phyloP scores from a whole-genome alignment of 2,797 vertebrate species.

The Acanthurus tractus region DNA sequence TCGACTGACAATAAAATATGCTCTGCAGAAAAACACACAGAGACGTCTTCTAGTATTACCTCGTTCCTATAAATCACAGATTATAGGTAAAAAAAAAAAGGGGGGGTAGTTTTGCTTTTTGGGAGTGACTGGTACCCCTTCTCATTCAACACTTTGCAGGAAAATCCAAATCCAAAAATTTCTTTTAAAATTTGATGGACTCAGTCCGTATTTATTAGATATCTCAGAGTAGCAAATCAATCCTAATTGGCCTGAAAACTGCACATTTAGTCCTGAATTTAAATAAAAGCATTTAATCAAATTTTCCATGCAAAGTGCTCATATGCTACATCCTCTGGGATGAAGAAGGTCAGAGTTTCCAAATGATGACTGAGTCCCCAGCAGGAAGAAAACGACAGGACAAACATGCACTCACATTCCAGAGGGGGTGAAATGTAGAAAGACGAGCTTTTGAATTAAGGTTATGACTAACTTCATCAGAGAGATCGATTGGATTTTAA shows the following conservation, averaged over 20 bases:
- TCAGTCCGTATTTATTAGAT: slow-evolving; percentile 10
- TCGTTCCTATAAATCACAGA: too few relatives aligned
- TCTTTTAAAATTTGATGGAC: not conserved
- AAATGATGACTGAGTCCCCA: slow-evolving; percentile 25
- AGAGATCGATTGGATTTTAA: slow-evolving; percentile 10
- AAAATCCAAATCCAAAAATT: slow-evolving; percentile 13
- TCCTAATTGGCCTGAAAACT: not conserved
- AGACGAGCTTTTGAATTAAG: slow-evolving; percentile 26
- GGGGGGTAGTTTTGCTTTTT: too few relatives aligned
- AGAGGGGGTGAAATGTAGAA: not conserved
- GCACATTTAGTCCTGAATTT: slow-evolving; percentile 10
- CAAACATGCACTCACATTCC: slow-evolving; percentile 7
- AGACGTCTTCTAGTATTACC: too few relatives aligned
- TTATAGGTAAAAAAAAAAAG: too few relatives aligned
- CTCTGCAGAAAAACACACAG: too few relatives aligned
- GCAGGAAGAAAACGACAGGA: slow-evolving; percentile 2
- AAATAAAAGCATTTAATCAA: slow-evolving; percentile 30
- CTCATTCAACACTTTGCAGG: not conserved
- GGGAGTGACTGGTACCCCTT: not conserved
- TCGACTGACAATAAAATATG: too few relatives aligned
- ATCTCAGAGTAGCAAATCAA: slow-evolving; percentile 18
- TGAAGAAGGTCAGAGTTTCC: slow-evolving; percentile 12
- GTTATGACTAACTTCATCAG: slow-evolving; percentile 5
- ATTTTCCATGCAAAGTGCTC: slow-evolving; percentile 32
- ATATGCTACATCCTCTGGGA: slow-evolving; percentile 3